phyloP scores from a whole-genome alignment of 2,888 invertebrate species.

The Drosophila melanosoma region DNA sequence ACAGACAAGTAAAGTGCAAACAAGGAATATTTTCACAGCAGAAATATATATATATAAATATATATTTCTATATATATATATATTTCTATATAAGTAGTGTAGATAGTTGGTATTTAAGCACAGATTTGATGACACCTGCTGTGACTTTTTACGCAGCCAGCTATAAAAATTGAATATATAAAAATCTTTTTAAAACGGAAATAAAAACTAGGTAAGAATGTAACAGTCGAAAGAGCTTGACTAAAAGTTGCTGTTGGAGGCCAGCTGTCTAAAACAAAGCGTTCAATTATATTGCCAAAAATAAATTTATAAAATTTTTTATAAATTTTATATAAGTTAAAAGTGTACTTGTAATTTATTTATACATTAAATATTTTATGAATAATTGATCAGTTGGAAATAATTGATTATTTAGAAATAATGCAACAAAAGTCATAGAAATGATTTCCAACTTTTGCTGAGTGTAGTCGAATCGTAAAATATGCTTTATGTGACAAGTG shows the following conservation, averaged over 20 bases:
- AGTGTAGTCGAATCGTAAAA: neutral
- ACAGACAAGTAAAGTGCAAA: conserved; percentile 34
- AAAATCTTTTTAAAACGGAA: neutral
- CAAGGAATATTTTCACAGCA: conserved; percentile 47
- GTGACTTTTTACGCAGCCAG: conserved; percentile 23
- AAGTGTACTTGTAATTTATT: too few species aligned
- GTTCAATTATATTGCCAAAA: neutral
- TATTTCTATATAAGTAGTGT: conserved; percentile 42
- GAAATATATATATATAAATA: conserved; percentile 12
- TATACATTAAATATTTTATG: neutral
- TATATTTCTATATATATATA: conserved; percentile 1
- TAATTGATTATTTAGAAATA: neutral
- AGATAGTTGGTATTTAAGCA: conserved; percentile 41
- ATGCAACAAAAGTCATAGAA: neutral
- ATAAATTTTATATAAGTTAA: too few species aligned
- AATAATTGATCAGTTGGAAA: neutral
- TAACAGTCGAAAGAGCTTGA: neutral
- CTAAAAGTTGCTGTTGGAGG: neutral
- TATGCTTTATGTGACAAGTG: conserved; percentile 8
- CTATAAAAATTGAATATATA: neutral
- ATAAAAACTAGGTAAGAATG: neutral
- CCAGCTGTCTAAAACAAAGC: neutral
- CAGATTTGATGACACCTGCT: conserved; percentile 48
- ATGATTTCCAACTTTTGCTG: neutral
- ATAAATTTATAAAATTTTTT: too few species aligned